phyloP scores from a whole-genome alignment of 1,140 invertebrate species.

The Anagrus nilaparvatae region DNA sequence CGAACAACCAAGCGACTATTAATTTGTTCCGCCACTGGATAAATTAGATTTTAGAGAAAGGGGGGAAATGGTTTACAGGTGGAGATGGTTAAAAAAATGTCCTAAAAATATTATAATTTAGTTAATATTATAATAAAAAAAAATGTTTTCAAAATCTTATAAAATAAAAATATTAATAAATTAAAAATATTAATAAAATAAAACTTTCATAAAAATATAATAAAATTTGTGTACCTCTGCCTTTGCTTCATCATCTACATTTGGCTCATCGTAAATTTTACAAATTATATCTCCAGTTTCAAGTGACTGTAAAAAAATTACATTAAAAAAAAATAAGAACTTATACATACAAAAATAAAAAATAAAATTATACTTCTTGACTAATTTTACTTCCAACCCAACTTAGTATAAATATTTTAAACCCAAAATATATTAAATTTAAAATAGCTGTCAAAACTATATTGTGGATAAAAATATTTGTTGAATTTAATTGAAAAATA shows the following conservation, averaged over 20 bases:
- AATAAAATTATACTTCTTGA: slow-evolving; percentile 9
- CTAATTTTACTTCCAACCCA: slow-evolving; percentile 13
- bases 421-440: slow-evolving; percentile 12
- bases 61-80: too few relatives aligned
- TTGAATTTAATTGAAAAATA: neutral
- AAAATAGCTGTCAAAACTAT: slow-evolving; percentile 2
- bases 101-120: too few relatives aligned
- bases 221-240: slow-evolving; percentile 15
- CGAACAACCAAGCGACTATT: too few relatives aligned
- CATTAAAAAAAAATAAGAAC: slow-evolving; percentile 3
- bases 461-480: neutral
- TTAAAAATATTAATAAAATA: neutral
- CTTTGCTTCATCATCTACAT: slow-evolving; percentile 16
- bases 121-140: too few relatives aligned
- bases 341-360: neutral
- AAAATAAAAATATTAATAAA: neutral
- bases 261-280: slow-evolving; percentile 23
- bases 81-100: too few relatives aligned
- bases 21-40: too few relatives aligned
- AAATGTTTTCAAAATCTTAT: too few relatives aligned
- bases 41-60: too few relatives aligned
- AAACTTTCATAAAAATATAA: neutral
- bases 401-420: slow-evolving; percentile 14
- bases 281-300: slow-evolving; percentile 23
- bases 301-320: slow-evolving; percentile 17